Conservation (phyloP, 2,797 vertebrate genomes). For the Heterohyrax brucei region DNA sequence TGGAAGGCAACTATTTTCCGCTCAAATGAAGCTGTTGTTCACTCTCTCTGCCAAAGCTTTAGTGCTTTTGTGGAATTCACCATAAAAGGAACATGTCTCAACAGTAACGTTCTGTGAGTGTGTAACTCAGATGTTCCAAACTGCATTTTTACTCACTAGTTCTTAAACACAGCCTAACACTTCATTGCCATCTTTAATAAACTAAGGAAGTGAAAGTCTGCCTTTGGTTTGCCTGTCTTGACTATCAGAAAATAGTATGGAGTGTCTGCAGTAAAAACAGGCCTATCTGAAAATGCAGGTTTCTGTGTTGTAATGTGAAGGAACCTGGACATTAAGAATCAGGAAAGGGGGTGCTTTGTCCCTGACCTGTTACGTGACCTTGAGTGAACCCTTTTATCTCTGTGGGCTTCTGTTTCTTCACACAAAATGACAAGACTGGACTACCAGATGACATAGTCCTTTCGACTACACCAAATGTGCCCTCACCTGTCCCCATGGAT, state of each 20-base stretch:
- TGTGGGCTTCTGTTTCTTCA: neutral
- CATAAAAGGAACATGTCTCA: slow-evolving; percentile 62
- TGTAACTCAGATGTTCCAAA: neutral
- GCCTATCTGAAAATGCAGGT: neutral
- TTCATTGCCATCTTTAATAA: slow-evolving; percentile 89
- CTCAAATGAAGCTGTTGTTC: slow-evolving; percentile 74
- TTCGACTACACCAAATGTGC: accelerated
- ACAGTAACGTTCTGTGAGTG: slow-evolving; percentile 9
- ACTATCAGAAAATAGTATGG: neutral
- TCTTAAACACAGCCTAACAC: slow-evolving; percentile 61
- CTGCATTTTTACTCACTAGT: slow-evolving; percentile 50
- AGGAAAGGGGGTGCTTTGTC: neutral
- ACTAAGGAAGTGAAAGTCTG: slow-evolving; percentile 81
- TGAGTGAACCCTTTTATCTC: neutral
- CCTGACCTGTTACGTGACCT: neutral
- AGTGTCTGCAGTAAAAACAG: neutral
- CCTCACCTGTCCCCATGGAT: neutral
- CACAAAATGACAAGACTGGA: neutral
- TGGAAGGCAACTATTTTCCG: slow-evolving; percentile 69
- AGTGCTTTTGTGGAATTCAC: slow-evolving; percentile 54
- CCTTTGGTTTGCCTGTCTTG: slow-evolving; percentile 29
- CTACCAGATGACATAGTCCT: neutral
- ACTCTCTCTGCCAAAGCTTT: slow-evolving; percentile 52
- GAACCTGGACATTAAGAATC: slow-evolving; percentile 1
- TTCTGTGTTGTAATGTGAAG: neutral